Conservation (phyloP, 64 coral and sea anemone species). For the Porites australiensis region DNA sequence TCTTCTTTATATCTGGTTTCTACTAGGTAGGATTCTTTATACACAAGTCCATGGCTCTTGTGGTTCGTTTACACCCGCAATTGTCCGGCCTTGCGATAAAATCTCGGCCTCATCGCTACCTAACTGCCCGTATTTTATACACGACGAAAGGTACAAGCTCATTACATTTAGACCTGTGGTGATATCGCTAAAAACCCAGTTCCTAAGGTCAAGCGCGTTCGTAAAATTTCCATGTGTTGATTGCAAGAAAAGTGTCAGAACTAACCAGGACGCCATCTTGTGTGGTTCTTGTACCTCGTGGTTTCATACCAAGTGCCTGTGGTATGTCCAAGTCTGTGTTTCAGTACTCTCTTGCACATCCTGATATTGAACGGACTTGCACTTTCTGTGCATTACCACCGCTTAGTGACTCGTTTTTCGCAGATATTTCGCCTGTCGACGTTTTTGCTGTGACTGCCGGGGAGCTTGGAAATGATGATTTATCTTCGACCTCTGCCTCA, state of each 20-base stretch:
- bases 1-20: neutral
- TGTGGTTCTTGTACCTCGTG: conserved; percentile 4
- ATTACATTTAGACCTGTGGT: neutral
- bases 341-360: neutral
- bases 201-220: neutral
- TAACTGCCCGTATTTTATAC: neutral
- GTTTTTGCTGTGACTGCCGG: neutral
- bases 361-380: conserved; percentile 3
- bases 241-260: neutral
- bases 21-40: neutral
- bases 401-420: neutral
- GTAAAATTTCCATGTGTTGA: neutral
- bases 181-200: neutral
- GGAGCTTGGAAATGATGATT: neutral
- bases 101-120: neutral
- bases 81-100: neutral
- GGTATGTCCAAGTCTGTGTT: neutral
- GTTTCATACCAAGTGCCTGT: neutral
- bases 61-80: neutral
- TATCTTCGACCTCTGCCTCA: neutral
- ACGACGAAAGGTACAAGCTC: neutral
- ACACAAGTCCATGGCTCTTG: neutral
- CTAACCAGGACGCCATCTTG: conserved; percentile 6
- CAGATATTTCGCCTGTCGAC: neutral
- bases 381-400: neutral